These are phyloP conservation scores for Epistrophe eligans DNA, from an alignment of 2,888 invertebrate species.

Conservation along the genomic window DNA sequence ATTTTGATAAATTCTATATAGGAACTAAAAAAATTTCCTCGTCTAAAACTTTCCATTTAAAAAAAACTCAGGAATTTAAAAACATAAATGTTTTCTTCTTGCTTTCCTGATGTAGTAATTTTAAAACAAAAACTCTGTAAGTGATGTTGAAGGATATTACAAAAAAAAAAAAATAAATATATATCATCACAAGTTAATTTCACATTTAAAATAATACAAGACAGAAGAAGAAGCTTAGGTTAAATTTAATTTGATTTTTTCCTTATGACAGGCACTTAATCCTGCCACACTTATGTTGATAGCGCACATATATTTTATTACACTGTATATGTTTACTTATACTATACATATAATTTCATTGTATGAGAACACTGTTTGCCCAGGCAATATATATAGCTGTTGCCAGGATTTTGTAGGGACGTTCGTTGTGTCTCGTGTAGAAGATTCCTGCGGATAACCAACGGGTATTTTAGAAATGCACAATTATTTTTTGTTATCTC, in stretches of 20 bases:
- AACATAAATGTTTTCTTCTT: too few relatives aligned
- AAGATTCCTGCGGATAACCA: constrained; percentile 58
- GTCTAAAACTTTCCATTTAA: too few relatives aligned
- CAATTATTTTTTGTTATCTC: constrained; percentile 42
- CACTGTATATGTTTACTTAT: neutral
- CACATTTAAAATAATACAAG: neutral
- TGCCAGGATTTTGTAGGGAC: neutral
- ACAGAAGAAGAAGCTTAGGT: neutral
- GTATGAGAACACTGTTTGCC: too few relatives aligned
- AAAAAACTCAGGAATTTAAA: too few relatives aligned
- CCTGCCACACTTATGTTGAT: constrained; percentile 51
- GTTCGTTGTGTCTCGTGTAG: neutral
- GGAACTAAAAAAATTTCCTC: too few relatives aligned
- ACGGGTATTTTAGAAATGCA: constrained; percentile 44
- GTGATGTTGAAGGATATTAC: neutral
- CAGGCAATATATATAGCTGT: neutral
- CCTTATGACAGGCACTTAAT: constrained; percentile 55
- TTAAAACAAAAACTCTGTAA: too few relatives aligned
- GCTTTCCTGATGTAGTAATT: too few relatives aligned
- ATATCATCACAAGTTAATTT: neutral
- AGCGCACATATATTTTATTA: constrained; percentile 29
- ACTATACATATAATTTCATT: too few relatives aligned
- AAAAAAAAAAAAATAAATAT: too few relatives aligned
- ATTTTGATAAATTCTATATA: too few relatives aligned
- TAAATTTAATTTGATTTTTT: constrained; percentile 50